phyloP scores from a whole-genome alignment of 2,888 invertebrate genomes.

The Drosophila paramelanica region DNA sequence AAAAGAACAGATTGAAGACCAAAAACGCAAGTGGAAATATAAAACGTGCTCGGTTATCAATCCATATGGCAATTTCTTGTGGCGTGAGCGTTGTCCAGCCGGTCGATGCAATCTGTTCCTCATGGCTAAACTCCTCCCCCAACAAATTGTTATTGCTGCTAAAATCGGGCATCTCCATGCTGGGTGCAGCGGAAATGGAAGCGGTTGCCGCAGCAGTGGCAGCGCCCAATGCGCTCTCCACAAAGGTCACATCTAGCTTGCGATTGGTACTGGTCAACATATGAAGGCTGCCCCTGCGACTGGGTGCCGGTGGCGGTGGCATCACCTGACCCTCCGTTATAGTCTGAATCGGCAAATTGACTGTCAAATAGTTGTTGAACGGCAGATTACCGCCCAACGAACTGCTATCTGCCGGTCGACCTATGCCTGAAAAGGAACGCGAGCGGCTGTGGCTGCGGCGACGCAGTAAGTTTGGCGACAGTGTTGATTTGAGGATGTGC shows the following conservation, averaged over 20 bases:
- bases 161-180: slow-evolving; percentile 28
- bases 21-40: slow-evolving; percentile 92
- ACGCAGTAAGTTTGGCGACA: slow-evolving; percentile 91
- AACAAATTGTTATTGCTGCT: slow-evolving; percentile 86
- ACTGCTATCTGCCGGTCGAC: slow-evolving; percentile 76
- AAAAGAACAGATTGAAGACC: slow-evolving; percentile 92
- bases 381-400: slow-evolving; percentile 86
- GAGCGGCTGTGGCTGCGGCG: slow-evolving; percentile 91
- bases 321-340: slow-evolving; percentile 71
- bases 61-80: slow-evolving; percentile 95
- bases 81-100: slow-evolving; percentile 94
- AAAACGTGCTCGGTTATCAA: slow-evolving; percentile 90
- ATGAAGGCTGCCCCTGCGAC: slow-evolving; percentile 47
- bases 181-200: background rate
- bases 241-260: slow-evolving; percentile 65
- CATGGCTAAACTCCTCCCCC: slow-evolving; percentile 46
- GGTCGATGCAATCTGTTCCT: slow-evolving; percentile 64
- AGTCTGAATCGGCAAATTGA: slow-evolving; percentile 85
- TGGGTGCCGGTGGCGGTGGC: slow-evolving; percentile 2
- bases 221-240: slow-evolving; percentile 60
- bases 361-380: slow-evolving; percentile 91
- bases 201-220: slow-evolving; percentile 3
- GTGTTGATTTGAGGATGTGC: slow-evolving; percentile 92
- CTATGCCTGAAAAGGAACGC: slow-evolving; percentile 86
- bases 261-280: slow-evolving; percentile 42